phyloP scores from a whole-genome alignment of 2,113 vertebrate species.

The Dolichotis patagonum region DNA sequence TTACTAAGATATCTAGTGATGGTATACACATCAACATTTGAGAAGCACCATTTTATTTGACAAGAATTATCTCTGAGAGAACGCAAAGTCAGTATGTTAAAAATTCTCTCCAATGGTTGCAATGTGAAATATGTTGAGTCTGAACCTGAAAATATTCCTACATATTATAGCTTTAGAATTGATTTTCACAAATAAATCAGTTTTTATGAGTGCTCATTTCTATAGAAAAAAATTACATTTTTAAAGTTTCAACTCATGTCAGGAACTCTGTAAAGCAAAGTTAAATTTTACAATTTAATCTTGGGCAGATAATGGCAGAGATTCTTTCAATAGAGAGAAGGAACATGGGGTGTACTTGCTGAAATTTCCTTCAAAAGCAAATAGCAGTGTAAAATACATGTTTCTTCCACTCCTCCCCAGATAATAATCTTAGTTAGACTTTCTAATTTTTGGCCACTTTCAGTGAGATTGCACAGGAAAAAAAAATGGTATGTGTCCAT shows the following conservation, averaged over 20 bases:
- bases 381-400: not conserved
- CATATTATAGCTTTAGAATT: not conserved
- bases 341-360: not conserved
- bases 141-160: not conserved
- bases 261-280: not conserved
- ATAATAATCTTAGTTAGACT: not conserved
- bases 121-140: not conserved
- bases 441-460: not conserved
- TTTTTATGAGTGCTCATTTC: not conserved
- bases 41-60: not conserved
- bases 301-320: not conserved
- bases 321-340: not conserved
- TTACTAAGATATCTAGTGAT: not conserved
- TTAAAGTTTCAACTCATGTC: not conserved
- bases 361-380: not conserved
- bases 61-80: not conserved
- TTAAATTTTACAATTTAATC: not conserved
- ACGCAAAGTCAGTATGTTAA: not conserved
- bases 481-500: not conserved
- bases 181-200: slow-evolving; percentile 39
- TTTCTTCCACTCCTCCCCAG: not conserved
- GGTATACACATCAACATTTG: not conserved
- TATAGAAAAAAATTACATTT: not conserved
- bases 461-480: not conserved
- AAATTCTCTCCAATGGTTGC: not conserved